A percentile compares a stretch with the other conserved stretches of the same genome.
These are phyloP conservation scores for Pristionchus exspectatus DNA, from an alignment of 2,888 invertebrate species.

Conservation along the genomic window DNA sequence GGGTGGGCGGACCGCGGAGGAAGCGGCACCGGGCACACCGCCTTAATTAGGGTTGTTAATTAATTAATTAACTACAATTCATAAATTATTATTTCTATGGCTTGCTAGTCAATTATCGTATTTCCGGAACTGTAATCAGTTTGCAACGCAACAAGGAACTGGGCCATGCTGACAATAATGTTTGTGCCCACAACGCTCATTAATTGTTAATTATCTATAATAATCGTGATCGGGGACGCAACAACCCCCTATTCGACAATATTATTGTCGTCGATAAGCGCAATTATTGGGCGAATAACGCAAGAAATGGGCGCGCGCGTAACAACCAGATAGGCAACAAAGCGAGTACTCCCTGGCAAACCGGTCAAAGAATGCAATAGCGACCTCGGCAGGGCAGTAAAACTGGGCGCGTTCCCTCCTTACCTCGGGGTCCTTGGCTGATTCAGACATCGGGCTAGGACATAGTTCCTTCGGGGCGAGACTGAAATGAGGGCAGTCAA, in stretches of 20 bases:
- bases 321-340: background rate
- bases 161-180: too few species aligned
- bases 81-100: too few species aligned
- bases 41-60: background rate
- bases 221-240: too few species aligned
- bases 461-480: background rate
- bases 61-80: too few species aligned
- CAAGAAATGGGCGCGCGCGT: background rate
- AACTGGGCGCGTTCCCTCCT: background rate
- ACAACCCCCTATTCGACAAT: too few species aligned
- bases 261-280: too few species aligned
- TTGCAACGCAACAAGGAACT: too few species aligned
- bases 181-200: too few species aligned
- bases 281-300: background rate
- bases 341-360: background rate
- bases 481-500: background rate
- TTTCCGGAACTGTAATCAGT: too few species aligned
- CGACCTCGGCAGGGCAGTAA: background rate
- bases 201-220: too few species aligned
- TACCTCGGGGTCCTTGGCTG: conserved; percentile 45
- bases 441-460: background rate
- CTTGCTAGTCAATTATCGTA: too few species aligned
- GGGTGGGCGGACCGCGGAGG: conserved; percentile 29
- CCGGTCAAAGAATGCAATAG: background rate
- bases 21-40: conserved; percentile 50